Conservation (phyloP, 2,888 invertebrate species). For the Coremacera marginata region DNA sequence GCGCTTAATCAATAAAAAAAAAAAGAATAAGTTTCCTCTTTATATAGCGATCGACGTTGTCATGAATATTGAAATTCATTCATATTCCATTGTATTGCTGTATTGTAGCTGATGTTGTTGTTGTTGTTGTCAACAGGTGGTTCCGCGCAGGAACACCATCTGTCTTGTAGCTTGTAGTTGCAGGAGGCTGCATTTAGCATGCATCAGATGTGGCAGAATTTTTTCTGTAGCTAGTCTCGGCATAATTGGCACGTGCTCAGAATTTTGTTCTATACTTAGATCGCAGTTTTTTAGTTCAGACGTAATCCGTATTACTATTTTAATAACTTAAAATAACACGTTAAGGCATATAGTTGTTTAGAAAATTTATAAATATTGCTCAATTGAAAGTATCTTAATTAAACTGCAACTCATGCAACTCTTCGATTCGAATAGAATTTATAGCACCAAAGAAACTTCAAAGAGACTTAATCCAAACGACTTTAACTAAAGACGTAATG, state of each 20-base stretch:
- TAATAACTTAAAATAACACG: not conserved
- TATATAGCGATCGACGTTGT: not conserved
- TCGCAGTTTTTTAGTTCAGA: not conserved
- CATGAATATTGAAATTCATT: not conserved
- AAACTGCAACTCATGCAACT: not conserved
- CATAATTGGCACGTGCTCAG: constrained; percentile 40
- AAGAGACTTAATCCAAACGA: too few relatives aligned
- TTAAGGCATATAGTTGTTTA: too few relatives aligned
- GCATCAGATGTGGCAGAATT: constrained; percentile 17
- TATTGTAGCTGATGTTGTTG: not conserved
- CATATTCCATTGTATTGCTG: not conserved
- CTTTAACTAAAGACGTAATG: too few relatives aligned
- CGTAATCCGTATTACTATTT: not conserved
- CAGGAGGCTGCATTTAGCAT: constrained; percentile 32
- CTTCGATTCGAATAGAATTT: not conserved
- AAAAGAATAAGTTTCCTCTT: not conserved
- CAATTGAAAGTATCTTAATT: not conserved
- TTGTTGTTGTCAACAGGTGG: constrained; percentile 27
- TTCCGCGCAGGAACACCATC: constrained; percentile 10
- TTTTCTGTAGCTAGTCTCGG: not conserved
- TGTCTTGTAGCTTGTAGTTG: constrained; percentile 12
- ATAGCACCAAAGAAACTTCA: too few relatives aligned
- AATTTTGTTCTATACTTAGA: constrained; percentile 26
- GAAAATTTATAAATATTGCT: not conserved
- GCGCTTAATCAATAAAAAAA: not conserved